Conservation (phyloP, 2,797 vertebrate genomes). For the Australoheros facetus region DNA sequence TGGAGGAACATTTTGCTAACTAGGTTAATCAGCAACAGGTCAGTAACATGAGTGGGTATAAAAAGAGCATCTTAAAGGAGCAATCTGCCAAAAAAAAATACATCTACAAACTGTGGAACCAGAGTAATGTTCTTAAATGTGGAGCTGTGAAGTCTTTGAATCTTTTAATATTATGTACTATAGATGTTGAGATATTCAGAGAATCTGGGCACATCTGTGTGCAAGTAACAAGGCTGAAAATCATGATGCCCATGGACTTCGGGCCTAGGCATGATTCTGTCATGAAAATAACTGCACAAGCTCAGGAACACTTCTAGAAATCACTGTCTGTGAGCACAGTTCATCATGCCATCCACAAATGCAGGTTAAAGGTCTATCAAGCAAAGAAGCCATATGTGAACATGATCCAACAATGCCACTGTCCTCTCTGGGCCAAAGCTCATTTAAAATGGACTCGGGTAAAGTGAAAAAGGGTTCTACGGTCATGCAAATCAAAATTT, state of each 20-base stretch:
- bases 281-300: no score
- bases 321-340: accelerated
- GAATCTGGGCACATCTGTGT: background rate
- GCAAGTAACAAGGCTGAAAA: background rate
- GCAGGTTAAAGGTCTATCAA: background rate
- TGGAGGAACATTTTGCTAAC: no score
- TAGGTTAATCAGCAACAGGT: background rate
- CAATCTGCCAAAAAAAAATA: background rate
- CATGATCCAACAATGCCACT: background rate
- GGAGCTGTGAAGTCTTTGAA: background rate
- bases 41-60: background rate
- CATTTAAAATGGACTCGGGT: background rate
- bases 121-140: background rate
- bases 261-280: no score
- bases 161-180: no score
- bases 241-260: no score
- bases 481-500: background rate
- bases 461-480: background rate
- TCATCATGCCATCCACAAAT: background rate
- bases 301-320: background rate
- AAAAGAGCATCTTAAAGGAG: background rate
- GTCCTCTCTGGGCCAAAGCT: background rate
- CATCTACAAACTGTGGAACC: no score
- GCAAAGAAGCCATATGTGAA: background rate
- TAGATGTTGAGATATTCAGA: no score